A percentile compares a stretch with the other conserved stretches of the same genome.
Evolutionary conservation across 2,797 vertebrate genomes (phyloP).

Genomic region (Pipistrellus pygmaeus): DNA sequence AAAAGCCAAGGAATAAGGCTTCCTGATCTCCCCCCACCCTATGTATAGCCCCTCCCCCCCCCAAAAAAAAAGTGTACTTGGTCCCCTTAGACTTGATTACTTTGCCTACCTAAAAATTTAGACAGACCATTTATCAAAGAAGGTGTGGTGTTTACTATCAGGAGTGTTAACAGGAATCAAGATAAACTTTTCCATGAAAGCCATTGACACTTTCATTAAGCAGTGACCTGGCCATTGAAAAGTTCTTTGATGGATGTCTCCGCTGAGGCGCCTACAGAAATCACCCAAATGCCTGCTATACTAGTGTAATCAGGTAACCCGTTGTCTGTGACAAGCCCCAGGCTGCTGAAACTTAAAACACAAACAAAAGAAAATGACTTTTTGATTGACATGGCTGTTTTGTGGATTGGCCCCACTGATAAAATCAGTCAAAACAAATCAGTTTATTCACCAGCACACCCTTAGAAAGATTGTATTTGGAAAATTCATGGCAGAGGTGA

Average conservation of each 20-base stretch:
- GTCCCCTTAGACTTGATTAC: neutral
- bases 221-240: constrained; percentile 14
- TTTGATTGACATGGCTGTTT: constrained; percentile 73
- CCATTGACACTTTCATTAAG: constrained; percentile 71
- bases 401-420: constrained; percentile 68
- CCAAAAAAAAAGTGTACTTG: neutral
- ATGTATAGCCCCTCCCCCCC: neutral
- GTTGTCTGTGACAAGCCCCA: constrained; percentile 74
- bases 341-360: constrained; percentile 67
- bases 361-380: constrained; percentile 80
- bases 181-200: constrained; percentile 67
- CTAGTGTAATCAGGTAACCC: constrained; percentile 66
- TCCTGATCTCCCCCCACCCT: too few relatives aligned
- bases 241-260: constrained; percentile 66
- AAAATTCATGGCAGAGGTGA: constrained; percentile 66
- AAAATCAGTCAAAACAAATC: constrained; percentile 78
- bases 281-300: constrained; percentile 9
- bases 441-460: constrained; percentile 67
- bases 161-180: constrained; percentile 50
- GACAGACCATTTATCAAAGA: constrained; percentile 17
- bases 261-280: neutral
- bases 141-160: constrained; percentile 43
- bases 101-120: constrained; percentile 17
- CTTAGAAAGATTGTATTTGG: constrained; percentile 68
- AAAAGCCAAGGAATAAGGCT: neutral